Evolutionary conservation across 2,888 invertebrate genomes (phyloP).

Genomic region (Philopedon plagiatum): DNA sequence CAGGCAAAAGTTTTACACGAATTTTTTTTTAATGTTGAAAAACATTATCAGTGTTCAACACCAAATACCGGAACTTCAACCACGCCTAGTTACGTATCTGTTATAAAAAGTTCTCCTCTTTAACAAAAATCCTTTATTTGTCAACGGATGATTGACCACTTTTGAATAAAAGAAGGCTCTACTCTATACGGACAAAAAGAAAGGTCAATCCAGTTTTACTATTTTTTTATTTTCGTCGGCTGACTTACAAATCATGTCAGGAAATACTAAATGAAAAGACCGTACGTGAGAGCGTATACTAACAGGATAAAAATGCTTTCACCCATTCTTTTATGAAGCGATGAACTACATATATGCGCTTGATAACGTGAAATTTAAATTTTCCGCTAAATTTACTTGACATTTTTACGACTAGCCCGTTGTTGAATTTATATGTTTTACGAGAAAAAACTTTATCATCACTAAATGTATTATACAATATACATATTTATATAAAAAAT

Average conservation of each 20-base stretch:
- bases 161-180: neutral
- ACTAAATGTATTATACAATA: too few relatives aligned
- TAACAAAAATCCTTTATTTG: too few relatives aligned
- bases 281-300: conserved; percentile 14
- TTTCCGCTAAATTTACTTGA: conserved; percentile 23
- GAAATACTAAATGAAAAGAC: conserved; percentile 13
- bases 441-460: neutral
- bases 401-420: conserved; percentile 6
- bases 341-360: conserved; percentile 20
- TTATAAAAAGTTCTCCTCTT: too few relatives aligned
- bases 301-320: conserved; percentile 15
- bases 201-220: neutral
- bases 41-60: too few relatives aligned
- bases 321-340: conserved; percentile 18
- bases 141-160: too few relatives aligned
- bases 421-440: neutral
- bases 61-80: too few relatives aligned
- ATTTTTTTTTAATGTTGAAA: too few relatives aligned
- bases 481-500: too few relatives aligned
- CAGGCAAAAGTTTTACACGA: too few relatives aligned
- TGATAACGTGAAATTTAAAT: conserved; percentile 21
- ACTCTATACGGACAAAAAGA: neutral
- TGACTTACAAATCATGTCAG: conserved; percentile 12
- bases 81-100: too few relatives aligned
- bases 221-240: neutral